phyloP scores from a whole-genome alignment of 1,140 invertebrate species.

The Hylaeus anthracinus region DNA sequence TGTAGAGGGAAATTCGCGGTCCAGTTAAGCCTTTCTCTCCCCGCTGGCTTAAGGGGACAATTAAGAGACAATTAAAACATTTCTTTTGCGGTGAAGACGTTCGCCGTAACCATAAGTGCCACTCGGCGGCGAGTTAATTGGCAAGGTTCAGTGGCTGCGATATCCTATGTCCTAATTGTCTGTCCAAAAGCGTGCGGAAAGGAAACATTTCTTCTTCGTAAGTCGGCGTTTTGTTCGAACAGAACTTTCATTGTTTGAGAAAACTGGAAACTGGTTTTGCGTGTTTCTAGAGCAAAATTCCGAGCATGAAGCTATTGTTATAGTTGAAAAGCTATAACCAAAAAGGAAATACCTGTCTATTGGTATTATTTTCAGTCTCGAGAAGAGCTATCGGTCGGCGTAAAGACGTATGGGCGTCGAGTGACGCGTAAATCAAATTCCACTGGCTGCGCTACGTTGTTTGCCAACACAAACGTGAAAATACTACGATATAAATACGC shows the following conservation, averaged over 20 bases:
- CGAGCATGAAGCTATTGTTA: no score
- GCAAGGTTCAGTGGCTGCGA: background rate
- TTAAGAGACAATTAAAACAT: conserved; percentile 43
- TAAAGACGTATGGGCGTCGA: conserved; percentile 76
- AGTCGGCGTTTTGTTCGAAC: background rate
- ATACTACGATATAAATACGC: conserved; percentile 68
- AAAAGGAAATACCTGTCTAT: conserved; percentile 3
- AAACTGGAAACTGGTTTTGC: no score
- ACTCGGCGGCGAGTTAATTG: background rate
- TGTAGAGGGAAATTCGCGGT: conserved; percentile 42
- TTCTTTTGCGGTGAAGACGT: conserved; percentile 1
- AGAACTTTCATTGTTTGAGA: no score
- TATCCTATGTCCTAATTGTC: no score
- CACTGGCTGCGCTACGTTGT: conserved; percentile 64
- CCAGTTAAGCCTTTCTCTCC: conserved; percentile 35
- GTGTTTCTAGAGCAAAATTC: no score
- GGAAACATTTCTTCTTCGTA: background rate
- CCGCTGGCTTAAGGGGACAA: conserved; percentile 27
- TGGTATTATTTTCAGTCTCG: background rate
- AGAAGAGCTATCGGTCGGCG: conserved; percentile 1
- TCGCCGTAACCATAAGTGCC: background rate
- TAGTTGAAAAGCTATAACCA: no score
- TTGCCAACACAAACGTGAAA: conserved; percentile 44
- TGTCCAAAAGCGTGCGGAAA: background rate
- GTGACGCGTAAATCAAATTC: conserved; percentile 80